Percentiles rank a stretch among this genome's conserved stretches.
Evolutionary conservation across 2,888 invertebrate genomes (phyloP).

Genomic region (Gari tellinella): DNA sequence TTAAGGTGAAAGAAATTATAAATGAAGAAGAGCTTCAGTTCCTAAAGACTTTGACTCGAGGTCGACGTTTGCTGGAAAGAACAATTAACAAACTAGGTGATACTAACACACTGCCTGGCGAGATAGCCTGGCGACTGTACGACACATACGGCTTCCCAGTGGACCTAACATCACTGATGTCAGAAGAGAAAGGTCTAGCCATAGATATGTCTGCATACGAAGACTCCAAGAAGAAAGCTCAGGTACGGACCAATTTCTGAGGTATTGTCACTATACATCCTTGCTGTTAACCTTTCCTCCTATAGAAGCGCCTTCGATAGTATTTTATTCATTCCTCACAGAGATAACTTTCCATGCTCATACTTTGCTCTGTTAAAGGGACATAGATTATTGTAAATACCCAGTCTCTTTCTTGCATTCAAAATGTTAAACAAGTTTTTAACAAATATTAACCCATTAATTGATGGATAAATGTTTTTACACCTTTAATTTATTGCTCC

Average conservation of each 20-base stretch:
- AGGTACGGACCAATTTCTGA: constrained; percentile 78
- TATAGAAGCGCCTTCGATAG: too few relatives aligned
- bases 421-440: too few relatives aligned
- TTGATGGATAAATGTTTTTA: too few relatives aligned
- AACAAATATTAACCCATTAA: too few relatives aligned
- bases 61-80: constrained; percentile 94
- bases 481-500: too few relatives aligned
- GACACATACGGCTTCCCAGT: constrained; percentile 99
- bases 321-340: too few relatives aligned
- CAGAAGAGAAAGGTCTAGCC: constrained; percentile 95
- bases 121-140: constrained; percentile 98
- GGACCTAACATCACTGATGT: constrained; percentile 98
- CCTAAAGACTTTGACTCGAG: constrained; percentile 96
- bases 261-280: too few relatives aligned
- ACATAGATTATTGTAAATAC: too few relatives aligned
- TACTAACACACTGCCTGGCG: constrained; percentile 92
- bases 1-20: constrained; percentile 91
- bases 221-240: constrained; percentile 94
- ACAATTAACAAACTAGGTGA: constrained; percentile 93
- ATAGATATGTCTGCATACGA: constrained; percentile 97
- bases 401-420: too few relatives aligned
- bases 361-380: too few relatives aligned
- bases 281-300: too few relatives aligned
- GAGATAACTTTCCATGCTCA: too few relatives aligned
- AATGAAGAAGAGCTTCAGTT: constrained; percentile 99